Conservation (phyloP, 2,888 invertebrate species). For the Timema podura region DNA sequence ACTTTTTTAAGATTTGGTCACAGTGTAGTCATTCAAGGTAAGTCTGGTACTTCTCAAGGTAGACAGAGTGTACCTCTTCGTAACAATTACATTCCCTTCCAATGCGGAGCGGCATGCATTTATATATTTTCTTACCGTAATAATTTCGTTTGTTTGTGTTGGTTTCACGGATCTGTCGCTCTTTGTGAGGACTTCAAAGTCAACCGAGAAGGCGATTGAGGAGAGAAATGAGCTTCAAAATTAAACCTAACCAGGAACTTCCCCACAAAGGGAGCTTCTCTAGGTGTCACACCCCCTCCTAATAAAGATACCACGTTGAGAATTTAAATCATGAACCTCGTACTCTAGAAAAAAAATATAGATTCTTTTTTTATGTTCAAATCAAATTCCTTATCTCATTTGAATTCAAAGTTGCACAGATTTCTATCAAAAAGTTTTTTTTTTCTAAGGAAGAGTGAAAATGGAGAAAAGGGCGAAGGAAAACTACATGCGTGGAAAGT, state of each 20-base stretch:
- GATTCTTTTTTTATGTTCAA: neutral
- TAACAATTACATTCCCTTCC: too few relatives aligned
- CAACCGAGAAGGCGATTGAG: too few relatives aligned
- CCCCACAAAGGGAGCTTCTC: slow-evolving; percentile 12
- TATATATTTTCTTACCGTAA: too few relatives aligned
- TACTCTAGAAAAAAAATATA: too few relatives aligned
- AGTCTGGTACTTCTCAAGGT: too few relatives aligned
- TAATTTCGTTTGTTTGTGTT: too few relatives aligned
- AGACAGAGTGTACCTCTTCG: too few relatives aligned
- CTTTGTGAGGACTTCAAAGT: too few relatives aligned
- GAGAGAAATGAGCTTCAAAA: neutral
- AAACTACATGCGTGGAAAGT: slow-evolving; percentile 1
- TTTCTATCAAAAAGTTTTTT: slow-evolving; percentile 16
- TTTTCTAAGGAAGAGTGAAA: neutral
- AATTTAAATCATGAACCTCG: slow-evolving; percentile 11
- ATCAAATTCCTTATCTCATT: slow-evolving; percentile 21
- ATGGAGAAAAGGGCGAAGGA: neutral
- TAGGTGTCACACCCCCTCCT: neutral
- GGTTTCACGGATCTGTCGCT: too few relatives aligned
- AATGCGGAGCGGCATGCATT: too few relatives aligned
- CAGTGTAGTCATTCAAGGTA: too few relatives aligned
- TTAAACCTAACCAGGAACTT: neutral
- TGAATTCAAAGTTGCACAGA: slow-evolving; percentile 19
- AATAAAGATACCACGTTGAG: slow-evolving; percentile 7
- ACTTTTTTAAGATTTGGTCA: too few relatives aligned